Conservation (phyloP, 1,140 invertebrate species). For the Drosophila mojavensis region DNA sequence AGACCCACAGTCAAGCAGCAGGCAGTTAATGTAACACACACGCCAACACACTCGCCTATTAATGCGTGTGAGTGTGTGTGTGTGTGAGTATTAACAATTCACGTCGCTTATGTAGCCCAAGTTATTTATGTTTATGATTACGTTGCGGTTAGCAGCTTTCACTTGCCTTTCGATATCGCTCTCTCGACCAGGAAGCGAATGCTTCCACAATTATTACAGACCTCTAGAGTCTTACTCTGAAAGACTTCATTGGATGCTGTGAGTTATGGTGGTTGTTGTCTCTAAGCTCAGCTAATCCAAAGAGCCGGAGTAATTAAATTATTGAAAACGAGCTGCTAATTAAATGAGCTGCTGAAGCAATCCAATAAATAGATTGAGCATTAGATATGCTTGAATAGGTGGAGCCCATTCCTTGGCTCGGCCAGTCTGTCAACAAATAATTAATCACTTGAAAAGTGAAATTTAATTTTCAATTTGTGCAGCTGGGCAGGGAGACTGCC, state of each 20-base stretch:
- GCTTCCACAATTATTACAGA: not conserved
- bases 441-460: constrained; percentile 55
- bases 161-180: constrained; percentile 8
- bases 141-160: constrained; percentile 69
- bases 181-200: not conserved
- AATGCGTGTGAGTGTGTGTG: constrained; percentile 28
- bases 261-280: not conserved
- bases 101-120: constrained; percentile 66
- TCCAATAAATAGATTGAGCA: not conserved
- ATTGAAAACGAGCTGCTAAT: not conserved
- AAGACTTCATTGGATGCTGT: constrained; percentile 1
- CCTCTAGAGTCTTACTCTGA: not conserved
- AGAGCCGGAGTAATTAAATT: not conserved
- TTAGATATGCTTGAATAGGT: not conserved
- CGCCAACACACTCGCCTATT: constrained; percentile 12
- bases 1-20: constrained; percentile 35
- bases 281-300: not conserved
- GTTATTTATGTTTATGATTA: constrained; percentile 80
- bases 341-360: not conserved
- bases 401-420: not conserved
- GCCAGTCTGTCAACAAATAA: constrained; percentile 56
- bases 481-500: constrained; percentile 11
- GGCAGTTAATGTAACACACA: constrained; percentile 57
- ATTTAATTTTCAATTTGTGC: constrained; percentile 51
- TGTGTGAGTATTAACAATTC: constrained; percentile 56